A percentile compares a stretch with the other conserved stretches of the same genome.
phyloP scores from a whole-genome alignment of 1,140 invertebrate genomes.

The Odontomachus brunneus region DNA sequence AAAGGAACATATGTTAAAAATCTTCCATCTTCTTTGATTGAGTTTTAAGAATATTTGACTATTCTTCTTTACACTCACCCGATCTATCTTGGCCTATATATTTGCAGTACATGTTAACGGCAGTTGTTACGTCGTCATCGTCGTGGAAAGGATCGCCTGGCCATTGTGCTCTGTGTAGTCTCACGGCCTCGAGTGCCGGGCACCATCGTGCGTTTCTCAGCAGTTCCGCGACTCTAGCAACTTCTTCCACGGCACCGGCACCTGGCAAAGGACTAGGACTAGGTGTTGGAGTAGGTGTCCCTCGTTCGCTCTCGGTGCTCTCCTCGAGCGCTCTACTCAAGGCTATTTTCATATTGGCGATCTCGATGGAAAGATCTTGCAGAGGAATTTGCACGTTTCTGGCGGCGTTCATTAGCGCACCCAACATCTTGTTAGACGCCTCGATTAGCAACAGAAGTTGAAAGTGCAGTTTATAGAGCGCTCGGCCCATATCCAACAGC shows the following conservation, averaged over 20 bases:
- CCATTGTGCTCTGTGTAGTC: conserved; percentile 88
- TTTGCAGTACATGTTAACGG: conserved; percentile 90
- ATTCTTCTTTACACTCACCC: conserved; percentile 83
- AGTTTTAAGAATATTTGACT: too few species aligned
- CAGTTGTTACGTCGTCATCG: conserved; percentile 88
- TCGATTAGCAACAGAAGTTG: conserved; percentile 96
- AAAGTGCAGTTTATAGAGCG: conserved; percentile 97
- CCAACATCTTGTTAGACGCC: conserved; percentile 95
- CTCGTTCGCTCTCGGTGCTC: conserved; percentile 86
- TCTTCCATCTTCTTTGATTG: too few species aligned
- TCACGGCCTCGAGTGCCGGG: conserved; percentile 88
- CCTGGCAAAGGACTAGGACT: conserved; percentile 83
- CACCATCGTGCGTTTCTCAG: conserved; percentile 88
- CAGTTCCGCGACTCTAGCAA: conserved; percentile 87
- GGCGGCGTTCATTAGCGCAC: conserved; percentile 86
- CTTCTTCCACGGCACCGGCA: conserved; percentile 84
- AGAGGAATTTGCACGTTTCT: conserved; percentile 85
- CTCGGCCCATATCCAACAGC: conserved; percentile 91
- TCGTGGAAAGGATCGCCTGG: conserved; percentile 87
- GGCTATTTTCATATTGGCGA: conserved; percentile 85
- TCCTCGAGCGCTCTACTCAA: conserved; percentile 86
- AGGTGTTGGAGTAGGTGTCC: conserved; percentile 86
- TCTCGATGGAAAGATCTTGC: conserved; percentile 87
- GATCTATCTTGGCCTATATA: conserved; percentile 89
- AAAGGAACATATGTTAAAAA: too few species aligned